A percentile compares a stretch with the other conserved stretches of the same genome.
Conservation (phyloP, 64 coral and sea anemone genomes). For the Stichodactyla helianthus region DNA sequence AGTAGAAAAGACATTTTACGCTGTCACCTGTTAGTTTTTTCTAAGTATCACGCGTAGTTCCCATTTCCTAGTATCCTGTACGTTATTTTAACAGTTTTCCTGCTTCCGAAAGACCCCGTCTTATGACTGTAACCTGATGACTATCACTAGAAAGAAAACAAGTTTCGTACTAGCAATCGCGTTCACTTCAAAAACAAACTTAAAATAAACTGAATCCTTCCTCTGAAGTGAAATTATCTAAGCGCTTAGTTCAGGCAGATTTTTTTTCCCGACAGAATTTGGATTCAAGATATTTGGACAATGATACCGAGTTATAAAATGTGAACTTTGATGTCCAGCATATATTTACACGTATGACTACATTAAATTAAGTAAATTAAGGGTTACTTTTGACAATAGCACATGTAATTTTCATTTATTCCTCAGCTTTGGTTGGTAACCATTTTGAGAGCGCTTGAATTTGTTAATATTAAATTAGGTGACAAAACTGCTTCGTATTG, state of each 20-base stretch:
- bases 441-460: neutral
- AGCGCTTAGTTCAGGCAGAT: neutral
- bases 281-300: neutral
- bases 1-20: neutral
- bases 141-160: neutral
- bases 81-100: neutral
- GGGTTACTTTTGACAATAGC: neutral
- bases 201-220: no score
- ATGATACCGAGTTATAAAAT: neutral
- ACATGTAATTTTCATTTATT: conserved; percentile 12
- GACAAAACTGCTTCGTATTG: neutral
- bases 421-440: neutral
- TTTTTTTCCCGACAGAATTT: neutral
- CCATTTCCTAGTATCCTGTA: neutral
- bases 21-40: neutral
- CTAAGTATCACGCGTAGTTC: neutral
- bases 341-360: neutral
- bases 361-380: conserved; percentile 7
- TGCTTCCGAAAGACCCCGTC: neutral
- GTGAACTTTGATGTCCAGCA: neutral
- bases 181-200: no score
- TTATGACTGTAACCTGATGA: neutral
- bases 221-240: neutral
- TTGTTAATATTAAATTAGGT: conserved; percentile 6
- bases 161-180: no score